These are phyloP conservation scores for Apistogramma diplotaenia DNA, from an alignment of 2,113 vertebrate species.

Conservation along the genomic window DNA sequence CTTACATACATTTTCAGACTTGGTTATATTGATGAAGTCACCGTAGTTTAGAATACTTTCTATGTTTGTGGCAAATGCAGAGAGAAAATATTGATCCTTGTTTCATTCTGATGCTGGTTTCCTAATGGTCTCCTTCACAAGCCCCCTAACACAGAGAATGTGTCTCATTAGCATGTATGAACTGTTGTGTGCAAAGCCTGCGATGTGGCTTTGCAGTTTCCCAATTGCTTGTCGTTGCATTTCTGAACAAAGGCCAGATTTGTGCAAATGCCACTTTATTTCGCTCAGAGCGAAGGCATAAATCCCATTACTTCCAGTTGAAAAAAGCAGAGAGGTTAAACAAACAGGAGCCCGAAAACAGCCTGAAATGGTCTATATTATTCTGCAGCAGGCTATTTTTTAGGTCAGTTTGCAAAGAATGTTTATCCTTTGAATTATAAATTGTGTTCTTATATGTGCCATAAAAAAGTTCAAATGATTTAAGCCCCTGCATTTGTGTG, in stretches of 20 bases:
- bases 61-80: background rate
- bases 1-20: background rate
- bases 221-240: slow-evolving; percentile 67
- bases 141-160: slow-evolving; percentile 28
- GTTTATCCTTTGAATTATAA: slow-evolving; percentile 75
- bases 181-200: slow-evolving; percentile 48
- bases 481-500: slow-evolving; percentile 62
- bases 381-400: slow-evolving; percentile 65
- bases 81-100: background rate
- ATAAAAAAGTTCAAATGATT: slow-evolving; percentile 62
- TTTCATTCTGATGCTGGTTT: slow-evolving; percentile 3
- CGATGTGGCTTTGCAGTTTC: slow-evolving; percentile 60
- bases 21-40: background rate
- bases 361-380: slow-evolving; percentile 62
- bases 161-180: slow-evolving; percentile 64
- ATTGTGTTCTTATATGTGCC: slow-evolving; percentile 61
- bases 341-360: slow-evolving; percentile 64
- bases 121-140: slow-evolving; percentile 14
- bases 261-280: slow-evolving; percentile 80
- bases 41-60: background rate
- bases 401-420: slow-evolving; percentile 69
- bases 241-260: slow-evolving; percentile 79
- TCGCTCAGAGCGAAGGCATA: slow-evolving; percentile 68
- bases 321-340: slow-evolving; percentile 73
- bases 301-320: slow-evolving; percentile 77